Base-by-base conservation (phyloP, 2,113 vertebrate genomes). In the Heterotilapia buettikoferi region DNA sequence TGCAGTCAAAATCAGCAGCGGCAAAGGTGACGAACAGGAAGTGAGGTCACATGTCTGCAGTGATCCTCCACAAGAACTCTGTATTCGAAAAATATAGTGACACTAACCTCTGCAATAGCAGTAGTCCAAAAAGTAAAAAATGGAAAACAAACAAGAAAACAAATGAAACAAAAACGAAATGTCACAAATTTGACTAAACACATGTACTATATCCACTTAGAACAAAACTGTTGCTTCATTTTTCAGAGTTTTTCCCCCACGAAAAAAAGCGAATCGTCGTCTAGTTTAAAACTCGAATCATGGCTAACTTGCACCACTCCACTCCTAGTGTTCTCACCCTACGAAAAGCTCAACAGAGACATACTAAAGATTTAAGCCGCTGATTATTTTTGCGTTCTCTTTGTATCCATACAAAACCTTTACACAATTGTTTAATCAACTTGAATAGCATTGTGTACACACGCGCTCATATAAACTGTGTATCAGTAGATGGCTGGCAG, bases 401-500 rank as follows among this genome's bases (percentile, higher is more conserved):
- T 86, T 80, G 38, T 79, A 40, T 24, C 36, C 40, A 52, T 86
- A 83, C 14, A 68, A 54, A 50, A 26, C 29, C 63, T 82, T 84
- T 61, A 26, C 38, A 78, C 45, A 73, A 90, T 78, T 52, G 29
- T 78, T 86, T 19, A 19, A 50, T 36, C 12, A 40, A 53, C 79
- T 73, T 29, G 13, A 89, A 88, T 24, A n/a, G 40, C 14, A 38
- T 68, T 47, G 16, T 14, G 24, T 18, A 84, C 76, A 84, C 68
- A 43, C 11, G 13, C 13, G 4, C 61, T 40, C 40, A 53, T 59
- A 79, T 21, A 86, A 71, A 83, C 11, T 24, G 5, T 82, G 33
- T 79, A 47, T 52, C 24, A 76, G 24, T 45, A 84, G 87, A 54
- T 13, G 38, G 82, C 83, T 91, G 90, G 59, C 92, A 93, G 82